Conservation (phyloP, 2,797 vertebrate species). For the Ctenochaetus hawaiiensis region DNA sequence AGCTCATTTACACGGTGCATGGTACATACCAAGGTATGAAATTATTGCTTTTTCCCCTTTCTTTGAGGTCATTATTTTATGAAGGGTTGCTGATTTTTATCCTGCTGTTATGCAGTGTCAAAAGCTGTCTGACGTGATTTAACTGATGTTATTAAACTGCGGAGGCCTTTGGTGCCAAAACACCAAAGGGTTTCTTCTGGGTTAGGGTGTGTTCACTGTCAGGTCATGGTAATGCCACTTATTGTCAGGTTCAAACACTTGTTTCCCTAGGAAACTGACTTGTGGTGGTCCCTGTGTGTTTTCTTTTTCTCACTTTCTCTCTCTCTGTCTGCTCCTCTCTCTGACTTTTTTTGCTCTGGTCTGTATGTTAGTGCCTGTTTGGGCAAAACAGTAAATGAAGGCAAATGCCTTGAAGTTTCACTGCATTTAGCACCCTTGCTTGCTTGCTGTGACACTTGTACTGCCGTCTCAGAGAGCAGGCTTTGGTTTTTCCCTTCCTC, state of each 20-base stretch:
- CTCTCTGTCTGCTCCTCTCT: constrained; percentile 28
- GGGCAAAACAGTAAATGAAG: constrained; percentile 55
- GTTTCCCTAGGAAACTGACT: constrained; percentile 29
- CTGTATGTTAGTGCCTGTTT: constrained; percentile 24
- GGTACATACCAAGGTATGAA: neutral
- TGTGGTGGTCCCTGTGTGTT: constrained; percentile 6
- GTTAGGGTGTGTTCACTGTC: constrained; percentile 27
- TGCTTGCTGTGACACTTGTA: constrained; percentile 62
- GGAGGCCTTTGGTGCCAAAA: constrained; percentile 18
- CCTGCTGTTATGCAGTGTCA: neutral
- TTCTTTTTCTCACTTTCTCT: constrained; percentile 24
- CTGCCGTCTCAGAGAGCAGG: constrained; percentile 53
- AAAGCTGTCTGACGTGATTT: constrained; percentile 24
- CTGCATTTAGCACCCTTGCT: constrained; percentile 49
- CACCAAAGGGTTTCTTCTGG: constrained; percentile 15
- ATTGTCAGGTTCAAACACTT: constrained; percentile 41
- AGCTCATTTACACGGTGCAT: constrained; percentile 16
- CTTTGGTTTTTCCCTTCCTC: constrained; percentile 45
- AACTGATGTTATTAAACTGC: constrained; percentile 8
- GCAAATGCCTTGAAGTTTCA: constrained; percentile 59
- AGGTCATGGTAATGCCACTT: constrained; percentile 28
- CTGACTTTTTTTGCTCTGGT: constrained; percentile 43
- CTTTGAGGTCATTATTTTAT: constrained; percentile 12
- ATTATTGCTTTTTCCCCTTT: neutral
- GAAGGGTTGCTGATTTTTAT: neutral